These are phyloP conservation scores for Limnephilus auricula DNA, from an alignment of 2,888 invertebrate genomes.

Conservation along the genomic window DNA sequence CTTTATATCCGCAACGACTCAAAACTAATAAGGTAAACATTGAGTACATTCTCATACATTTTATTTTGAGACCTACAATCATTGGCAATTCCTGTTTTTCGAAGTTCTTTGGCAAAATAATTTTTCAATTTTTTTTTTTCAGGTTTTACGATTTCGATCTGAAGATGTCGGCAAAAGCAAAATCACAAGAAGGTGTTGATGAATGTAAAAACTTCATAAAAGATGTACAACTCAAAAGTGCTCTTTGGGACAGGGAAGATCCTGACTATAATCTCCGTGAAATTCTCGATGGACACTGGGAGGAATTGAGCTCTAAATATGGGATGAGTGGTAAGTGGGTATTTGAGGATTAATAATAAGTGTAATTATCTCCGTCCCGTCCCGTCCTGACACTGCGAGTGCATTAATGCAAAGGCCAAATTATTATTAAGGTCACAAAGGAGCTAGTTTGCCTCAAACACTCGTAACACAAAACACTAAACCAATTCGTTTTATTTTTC, in stretches of 20 bases:
- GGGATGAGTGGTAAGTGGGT: conserved; percentile 30
- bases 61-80: not conserved
- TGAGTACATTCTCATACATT: not conserved
- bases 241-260: conserved; percentile 55
- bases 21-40: not conserved
- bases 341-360: not conserved
- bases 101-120: not conserved
- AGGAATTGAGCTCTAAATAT: conserved; percentile 48
- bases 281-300: conserved; percentile 35
- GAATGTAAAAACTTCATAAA: conserved; percentile 52
- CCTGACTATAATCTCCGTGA: conserved; percentile 44
- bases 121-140: too few species aligned
- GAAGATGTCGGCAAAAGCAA: conserved; percentile 5
- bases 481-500: conserved; percentile 28
- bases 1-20: not conserved
- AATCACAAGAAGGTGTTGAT: conserved; percentile 11
- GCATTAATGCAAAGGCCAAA: too few species aligned
- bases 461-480: not conserved
- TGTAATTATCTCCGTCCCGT: too few species aligned
- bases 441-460: too few species aligned
- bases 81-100: not conserved
- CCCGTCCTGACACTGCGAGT: too few species aligned
- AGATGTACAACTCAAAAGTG: conserved; percentile 49
- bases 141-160: not conserved
- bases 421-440: too few species aligned